Base-by-base conservation (phyloP, 2,113 vertebrate species). In the Aspidoscelis tigris region DNA sequence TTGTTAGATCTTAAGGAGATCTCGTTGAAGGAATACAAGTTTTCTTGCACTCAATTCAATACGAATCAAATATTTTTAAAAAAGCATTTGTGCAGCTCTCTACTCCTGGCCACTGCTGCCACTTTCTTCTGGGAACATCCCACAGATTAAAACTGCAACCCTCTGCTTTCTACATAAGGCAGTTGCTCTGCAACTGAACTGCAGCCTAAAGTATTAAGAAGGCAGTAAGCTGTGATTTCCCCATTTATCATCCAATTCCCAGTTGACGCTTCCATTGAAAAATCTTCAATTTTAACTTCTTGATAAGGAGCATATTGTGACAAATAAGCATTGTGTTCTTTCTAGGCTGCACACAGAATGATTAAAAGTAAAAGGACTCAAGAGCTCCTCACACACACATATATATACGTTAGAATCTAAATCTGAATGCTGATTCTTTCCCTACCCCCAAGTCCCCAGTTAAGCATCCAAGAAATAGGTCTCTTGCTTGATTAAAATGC, bases 401-500 rank as follows among this genome's bases (percentile, higher is more conserved):
- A 77, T 92, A 89, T 86, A 87, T 82, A 91, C 89, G 95, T 93
- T 83, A 84, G 82, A 94, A 91, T 83, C 78, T 93, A 91, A 94
- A 94, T 95, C 93, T 95, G 95, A 95, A 95, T 96, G 92, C 91
- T 95, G 91, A 95, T 95, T 55, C 95, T 93, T 90, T 18, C 39
- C 53, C 4, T 39, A 86, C 24, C 8, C 69, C 87, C 24, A 93
- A 91, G 70, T 93, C 83, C 79, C 84, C 7, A 22, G 89, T 91
- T 90, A 89, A 92, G 24, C 43, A 91, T 81, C 26, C 78, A 41
- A 78, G 70, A 87, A 86, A 82, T 80, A 92, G 79, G 41, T 83
- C 76, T 93, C 86, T 90, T 80, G 86, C 82, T 93, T 94, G 92
- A 95, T 94, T 94, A 93, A 92, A 95, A 95, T 86, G 83, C 47